phyloP scores from a whole-genome alignment of 2,113 vertebrate species.

The Bos indicus region DNA sequence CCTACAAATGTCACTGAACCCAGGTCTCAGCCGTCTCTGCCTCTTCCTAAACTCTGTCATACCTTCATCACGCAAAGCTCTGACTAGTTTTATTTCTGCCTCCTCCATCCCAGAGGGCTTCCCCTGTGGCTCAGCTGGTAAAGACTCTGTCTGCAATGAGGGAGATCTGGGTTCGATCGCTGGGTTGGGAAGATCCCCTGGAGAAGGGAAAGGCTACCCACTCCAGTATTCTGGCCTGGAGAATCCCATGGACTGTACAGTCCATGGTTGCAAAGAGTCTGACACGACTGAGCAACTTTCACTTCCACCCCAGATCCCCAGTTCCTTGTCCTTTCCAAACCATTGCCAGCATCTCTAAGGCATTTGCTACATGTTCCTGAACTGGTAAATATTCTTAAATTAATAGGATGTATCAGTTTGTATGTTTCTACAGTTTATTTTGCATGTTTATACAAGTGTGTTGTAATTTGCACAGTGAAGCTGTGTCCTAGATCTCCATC shows the following conservation, averaged over 20 bases:
- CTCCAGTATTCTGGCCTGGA: not conserved
- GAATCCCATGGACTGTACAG: not conserved
- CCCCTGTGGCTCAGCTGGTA: not conserved
- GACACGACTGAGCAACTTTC: not conserved
- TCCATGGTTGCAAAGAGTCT: not conserved
- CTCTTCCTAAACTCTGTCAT: not conserved
- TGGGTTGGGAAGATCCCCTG: not conserved
- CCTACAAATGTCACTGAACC: not conserved
- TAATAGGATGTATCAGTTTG: not conserved
- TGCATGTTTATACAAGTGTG: not conserved
- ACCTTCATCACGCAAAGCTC: not conserved
- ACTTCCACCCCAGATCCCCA: not conserved
- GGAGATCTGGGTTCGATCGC: not conserved
- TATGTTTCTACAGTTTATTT: not conserved
- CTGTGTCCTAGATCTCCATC: not conserved
- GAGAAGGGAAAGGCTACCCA: not conserved
- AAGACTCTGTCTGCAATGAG: not conserved
- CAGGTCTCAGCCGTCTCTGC: not conserved
- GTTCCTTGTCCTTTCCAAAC: not conserved
- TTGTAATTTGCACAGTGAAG: not conserved
- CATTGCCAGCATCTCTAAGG: not conserved
- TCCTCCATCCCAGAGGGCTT: not conserved
- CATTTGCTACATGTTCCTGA: no score
- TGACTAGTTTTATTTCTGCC: not conserved
- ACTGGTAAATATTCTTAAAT: not conserved